Conservation (phyloP, 2,113 vertebrate genomes). For the Lutjanus erythropterus region DNA sequence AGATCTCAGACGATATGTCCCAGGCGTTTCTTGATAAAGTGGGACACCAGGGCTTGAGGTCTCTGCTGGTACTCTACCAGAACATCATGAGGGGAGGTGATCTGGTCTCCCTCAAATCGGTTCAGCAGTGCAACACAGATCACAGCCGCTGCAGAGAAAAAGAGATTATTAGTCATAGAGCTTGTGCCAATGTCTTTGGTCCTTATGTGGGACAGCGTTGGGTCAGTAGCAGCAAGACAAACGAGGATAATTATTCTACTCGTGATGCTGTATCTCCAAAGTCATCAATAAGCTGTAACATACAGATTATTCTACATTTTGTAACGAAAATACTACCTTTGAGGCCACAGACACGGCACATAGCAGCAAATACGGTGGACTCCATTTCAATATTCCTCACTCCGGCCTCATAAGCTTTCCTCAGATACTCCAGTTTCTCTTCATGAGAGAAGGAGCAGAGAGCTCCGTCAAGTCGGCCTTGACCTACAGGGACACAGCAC, state of each 20-base stretch:
- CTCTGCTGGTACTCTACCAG: conserved; percentile 88
- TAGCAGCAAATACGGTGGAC: conserved; percentile 89
- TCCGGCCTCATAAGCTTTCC: conserved; percentile 84
- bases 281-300: neutral
- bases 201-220: neutral
- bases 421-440: conserved; percentile 90
- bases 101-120: conserved; percentile 91
- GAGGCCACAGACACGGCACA: conserved; percentile 89
- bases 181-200: too few relatives aligned
- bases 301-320: neutral
- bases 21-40: conserved; percentile 89
- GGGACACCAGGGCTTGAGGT: conserved; percentile 88
- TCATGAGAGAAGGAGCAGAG: conserved; percentile 91
- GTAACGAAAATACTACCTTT: conserved; percentile 81
- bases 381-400: conserved; percentile 94
- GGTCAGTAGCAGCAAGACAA: neutral
- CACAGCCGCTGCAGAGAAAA: conserved; percentile 87
- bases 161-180: neutral
- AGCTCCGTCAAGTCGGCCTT: conserved; percentile 89
- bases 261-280: neutral
- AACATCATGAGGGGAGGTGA: conserved; percentile 85
- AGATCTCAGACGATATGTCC: conserved; percentile 65
- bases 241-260: too few relatives aligned
- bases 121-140: conserved; percentile 89
- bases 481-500: conserved; percentile 77